Evolutionary conservation across 2,113 vertebrate genomes (phyloP).

Genomic region (Takifugu bimaculatus): DNA sequence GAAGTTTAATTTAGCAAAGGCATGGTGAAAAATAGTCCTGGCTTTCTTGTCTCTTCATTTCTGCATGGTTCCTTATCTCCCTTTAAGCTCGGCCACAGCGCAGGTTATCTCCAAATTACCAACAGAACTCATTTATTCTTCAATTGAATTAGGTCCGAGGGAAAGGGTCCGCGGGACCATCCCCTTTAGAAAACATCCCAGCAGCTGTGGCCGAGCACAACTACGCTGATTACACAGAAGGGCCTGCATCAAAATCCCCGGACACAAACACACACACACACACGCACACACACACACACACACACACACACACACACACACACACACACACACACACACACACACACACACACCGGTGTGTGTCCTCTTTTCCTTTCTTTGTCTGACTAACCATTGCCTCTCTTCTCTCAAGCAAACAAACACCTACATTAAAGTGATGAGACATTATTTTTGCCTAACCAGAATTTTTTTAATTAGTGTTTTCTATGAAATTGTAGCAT

Average conservation of each 20-base stretch:
- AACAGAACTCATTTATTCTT: conserved; percentile 77
- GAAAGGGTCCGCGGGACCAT: conserved; percentile 44
- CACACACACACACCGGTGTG: conserved; percentile 9
- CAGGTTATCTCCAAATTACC: conserved; percentile 78
- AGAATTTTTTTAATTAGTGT: conserved; percentile 8
- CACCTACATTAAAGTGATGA: not conserved
- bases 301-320: not conserved
- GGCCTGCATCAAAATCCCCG: conserved; percentile 61
- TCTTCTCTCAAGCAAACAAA: conserved; percentile 11
- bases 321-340: conserved; percentile 6
- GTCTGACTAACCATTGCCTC: conserved; percentile 7
- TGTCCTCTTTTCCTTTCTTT: conserved; percentile 26
- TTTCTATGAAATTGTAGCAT: not conserved
- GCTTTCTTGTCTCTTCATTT: conserved; percentile 75
- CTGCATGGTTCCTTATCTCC: conserved; percentile 68
- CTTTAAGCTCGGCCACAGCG: conserved; percentile 57
- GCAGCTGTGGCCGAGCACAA: conserved; percentile 35
- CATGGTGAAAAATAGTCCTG: conserved; percentile 67
- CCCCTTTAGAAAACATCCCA: conserved; percentile 51
- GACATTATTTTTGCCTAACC: not conserved
- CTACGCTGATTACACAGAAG: conserved; percentile 47
- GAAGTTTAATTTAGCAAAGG: conserved; percentile 69
- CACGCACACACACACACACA: conserved; percentile 10
- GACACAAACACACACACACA: conserved; percentile 28
- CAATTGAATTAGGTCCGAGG: conserved; percentile 71